Evolutionary conservation across 2,888 invertebrate genomes (phyloP).

Genomic region (Scaptomyza parva): DNA sequence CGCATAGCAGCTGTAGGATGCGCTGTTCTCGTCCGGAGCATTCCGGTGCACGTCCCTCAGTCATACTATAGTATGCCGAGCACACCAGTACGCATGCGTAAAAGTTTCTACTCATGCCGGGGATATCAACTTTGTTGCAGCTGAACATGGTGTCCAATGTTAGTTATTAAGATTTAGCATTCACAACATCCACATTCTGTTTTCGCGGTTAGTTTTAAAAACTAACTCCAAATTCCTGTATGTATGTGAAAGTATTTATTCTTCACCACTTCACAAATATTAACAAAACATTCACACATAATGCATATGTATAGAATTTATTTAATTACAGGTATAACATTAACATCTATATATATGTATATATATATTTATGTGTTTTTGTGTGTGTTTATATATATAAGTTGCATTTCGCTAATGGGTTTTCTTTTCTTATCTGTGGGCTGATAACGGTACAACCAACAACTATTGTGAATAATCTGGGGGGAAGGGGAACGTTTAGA

Average conservation of each 20-base stretch:
- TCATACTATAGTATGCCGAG: no score
- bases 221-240: not conserved
- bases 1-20: no score
- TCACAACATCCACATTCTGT: not conserved
- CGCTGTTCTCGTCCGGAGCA: no score
- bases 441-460: conserved; percentile 56
- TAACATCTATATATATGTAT: conserved; percentile 76
- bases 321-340: conserved; percentile 77
- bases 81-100: no score
- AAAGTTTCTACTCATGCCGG: no score
- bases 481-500: conserved; percentile 5
- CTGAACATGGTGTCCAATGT: no score
- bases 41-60: no score
- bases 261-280: conserved; percentile 9
- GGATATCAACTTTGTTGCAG: no score
- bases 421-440: conserved; percentile 35
- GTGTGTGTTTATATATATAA: conserved; percentile 36
- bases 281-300: conserved; percentile 33
- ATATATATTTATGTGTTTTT: conserved; percentile 33
- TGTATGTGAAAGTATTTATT: not conserved
- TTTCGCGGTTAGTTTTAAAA: not conserved
- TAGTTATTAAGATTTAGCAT: not conserved
- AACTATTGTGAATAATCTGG: conserved; percentile 47
- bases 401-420: conserved; percentile 72
- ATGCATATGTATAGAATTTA: conserved; percentile 77